phyloP scores from a whole-genome alignment of 2,113 vertebrate species.

The Ardeotis arabs region DNA sequence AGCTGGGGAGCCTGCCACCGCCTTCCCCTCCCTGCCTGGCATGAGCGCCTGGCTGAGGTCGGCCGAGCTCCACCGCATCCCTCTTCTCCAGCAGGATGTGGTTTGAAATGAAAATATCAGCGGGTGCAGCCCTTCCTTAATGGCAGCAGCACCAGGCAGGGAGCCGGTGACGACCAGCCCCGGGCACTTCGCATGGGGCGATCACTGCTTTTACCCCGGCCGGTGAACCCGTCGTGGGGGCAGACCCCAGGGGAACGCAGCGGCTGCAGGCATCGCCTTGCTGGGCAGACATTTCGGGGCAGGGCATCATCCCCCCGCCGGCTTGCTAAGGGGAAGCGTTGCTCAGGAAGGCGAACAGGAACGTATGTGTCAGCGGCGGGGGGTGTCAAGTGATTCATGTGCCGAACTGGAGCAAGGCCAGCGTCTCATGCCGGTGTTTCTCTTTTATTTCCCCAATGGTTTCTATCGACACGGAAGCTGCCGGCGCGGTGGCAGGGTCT shows the following conservation, averaged over 20 bases:
- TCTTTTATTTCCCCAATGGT: background rate
- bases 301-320: background rate
- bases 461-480: background rate
- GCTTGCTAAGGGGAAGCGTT: background rate
- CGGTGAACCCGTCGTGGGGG: rapidly evolving
- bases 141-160: background rate
- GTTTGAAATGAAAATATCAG: conserved; percentile 40
- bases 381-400: conserved; percentile 19
- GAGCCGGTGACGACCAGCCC: background rate
- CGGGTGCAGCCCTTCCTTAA: background rate
- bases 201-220: background rate
- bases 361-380: background rate
- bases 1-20: rapidly evolving
- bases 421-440: background rate
- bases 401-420: background rate
- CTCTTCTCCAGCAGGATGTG: conserved; percentile 58
- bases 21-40: background rate
- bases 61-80: background rate
- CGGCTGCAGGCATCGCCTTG: rapidly evolving
- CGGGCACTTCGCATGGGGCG: rapidly evolving
- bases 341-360: background rate
- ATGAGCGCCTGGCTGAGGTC: background rate
- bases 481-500: background rate
- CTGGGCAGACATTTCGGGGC: background rate
- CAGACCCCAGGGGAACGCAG: background rate